Conservation (phyloP, 2,888 invertebrate species). For the Hypomecis atomaria region DNA sequence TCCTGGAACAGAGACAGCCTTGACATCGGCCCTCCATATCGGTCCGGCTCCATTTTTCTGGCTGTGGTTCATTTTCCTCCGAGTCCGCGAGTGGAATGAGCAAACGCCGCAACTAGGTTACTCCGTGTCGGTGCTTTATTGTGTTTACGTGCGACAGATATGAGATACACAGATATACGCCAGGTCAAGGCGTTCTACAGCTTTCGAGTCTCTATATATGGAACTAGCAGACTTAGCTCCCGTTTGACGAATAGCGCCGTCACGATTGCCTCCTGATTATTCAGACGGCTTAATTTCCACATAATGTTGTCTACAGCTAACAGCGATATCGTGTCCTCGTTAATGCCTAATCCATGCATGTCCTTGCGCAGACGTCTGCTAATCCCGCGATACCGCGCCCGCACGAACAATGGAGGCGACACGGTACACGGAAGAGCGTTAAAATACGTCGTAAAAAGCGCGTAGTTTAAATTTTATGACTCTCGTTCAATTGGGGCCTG, state of each 20-base stretch:
- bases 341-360: conserved; percentile 72
- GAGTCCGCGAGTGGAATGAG: conserved; percentile 67
- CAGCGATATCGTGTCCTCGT: conserved; percentile 59
- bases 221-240: conserved; percentile 71
- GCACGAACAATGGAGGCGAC: conserved; percentile 69
- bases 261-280: conserved; percentile 62
- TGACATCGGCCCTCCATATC: conserved; percentile 51
- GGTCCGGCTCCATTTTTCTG: conserved; percentile 52
- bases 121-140: conserved; percentile 77
- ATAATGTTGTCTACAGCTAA: conserved; percentile 64
- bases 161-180: conserved; percentile 74
- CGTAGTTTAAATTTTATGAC: conserved; percentile 81
- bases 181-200: conserved; percentile 81
- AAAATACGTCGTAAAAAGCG: conserved; percentile 79
- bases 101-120: conserved; percentile 78
- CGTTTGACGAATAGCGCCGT: conserved; percentile 52
- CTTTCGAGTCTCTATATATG: conserved; percentile 79
- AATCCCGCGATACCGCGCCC: conserved; percentile 59
- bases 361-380: conserved; percentile 62
- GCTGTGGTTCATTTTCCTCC: conserved; percentile 57
- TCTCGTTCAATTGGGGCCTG: conserved; percentile 79
- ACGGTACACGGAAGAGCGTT: conserved; percentile 77
- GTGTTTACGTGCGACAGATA: conserved; percentile 82
- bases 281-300: conserved; percentile 66
- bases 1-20: conserved; percentile 51